Conservation (phyloP, 1,140 invertebrate species). For the Euwallacea similis region DNA sequence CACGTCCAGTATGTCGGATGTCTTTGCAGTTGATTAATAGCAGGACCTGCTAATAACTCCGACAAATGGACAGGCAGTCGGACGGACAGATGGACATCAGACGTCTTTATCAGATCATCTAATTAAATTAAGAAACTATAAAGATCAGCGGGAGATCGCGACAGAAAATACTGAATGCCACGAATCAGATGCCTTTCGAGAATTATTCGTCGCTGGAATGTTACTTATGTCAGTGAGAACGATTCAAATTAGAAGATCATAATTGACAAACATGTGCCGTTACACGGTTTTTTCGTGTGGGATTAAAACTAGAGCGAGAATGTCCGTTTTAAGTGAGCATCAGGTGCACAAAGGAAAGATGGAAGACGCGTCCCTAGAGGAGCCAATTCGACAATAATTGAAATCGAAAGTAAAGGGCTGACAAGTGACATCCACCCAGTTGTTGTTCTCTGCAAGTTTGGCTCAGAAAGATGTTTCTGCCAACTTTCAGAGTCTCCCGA, state of each 20-base stretch:
- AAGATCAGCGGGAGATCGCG: slow-evolving; percentile 15
- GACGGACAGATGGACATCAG: slow-evolving; percentile 23
- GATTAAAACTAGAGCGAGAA: no score
- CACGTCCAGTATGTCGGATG: slow-evolving; percentile 32
- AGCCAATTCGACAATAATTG: slow-evolving; percentile 40
- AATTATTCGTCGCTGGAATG: slow-evolving; percentile 24
- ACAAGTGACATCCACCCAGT: slow-evolving; percentile 47
- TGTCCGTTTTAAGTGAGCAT: slow-evolving; percentile 1
- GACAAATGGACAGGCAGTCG: slow-evolving; percentile 24
- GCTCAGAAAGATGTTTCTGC: slow-evolving; percentile 46
- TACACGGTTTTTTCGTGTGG: no score
- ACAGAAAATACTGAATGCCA: slow-evolving; percentile 30
- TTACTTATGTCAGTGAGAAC: slow-evolving; percentile 33
- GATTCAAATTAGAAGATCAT: no score
- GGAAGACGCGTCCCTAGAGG: slow-evolving; percentile 25
- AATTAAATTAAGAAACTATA: slow-evolving; percentile 36
- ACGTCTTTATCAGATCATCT: slow-evolving; percentile 35
- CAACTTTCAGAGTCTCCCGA: slow-evolving; percentile 41
- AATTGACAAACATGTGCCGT: no score
- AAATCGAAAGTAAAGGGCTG: slow-evolving; percentile 43
- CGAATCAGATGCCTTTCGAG: slow-evolving; percentile 27
- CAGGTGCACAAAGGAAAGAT: slow-evolving; percentile 17
- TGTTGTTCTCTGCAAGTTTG: slow-evolving; percentile 43
- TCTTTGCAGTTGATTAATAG: slow-evolving; percentile 32
- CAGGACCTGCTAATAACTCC: slow-evolving; percentile 30